phyloP scores from a whole-genome alignment of 2,797 vertebrate genomes.

The Liparis tanakae region DNA sequence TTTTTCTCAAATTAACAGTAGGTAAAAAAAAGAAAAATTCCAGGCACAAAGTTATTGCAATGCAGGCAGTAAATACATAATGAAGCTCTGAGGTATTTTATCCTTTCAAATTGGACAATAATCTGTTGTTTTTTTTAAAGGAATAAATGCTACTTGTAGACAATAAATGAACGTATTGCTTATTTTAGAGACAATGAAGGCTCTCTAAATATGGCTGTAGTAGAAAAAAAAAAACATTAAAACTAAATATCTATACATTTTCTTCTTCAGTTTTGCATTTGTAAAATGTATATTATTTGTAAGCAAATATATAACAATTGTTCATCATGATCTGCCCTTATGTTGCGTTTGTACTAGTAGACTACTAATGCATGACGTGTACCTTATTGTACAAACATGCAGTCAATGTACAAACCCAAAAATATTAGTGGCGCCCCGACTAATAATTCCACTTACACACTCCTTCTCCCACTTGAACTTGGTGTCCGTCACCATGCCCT shows the following conservation, averaged over 20 bases:
- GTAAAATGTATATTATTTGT: not conserved
- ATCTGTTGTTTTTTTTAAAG: not conserved
- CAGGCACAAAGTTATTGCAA: not conserved
- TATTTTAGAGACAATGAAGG: not conserved
- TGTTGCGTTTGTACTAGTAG: not conserved
- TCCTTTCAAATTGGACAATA: not conserved
- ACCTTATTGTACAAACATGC: not conserved
- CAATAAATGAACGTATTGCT: not conserved
- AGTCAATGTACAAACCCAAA: not conserved
- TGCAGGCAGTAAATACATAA: not conserved
- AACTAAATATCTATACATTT: not conserved
- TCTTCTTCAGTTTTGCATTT: not conserved
- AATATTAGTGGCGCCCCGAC: not conserved
- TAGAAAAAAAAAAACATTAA: not conserved
- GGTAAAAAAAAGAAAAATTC: too few species aligned
- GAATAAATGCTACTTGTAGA: not conserved
- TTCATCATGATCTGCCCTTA: not conserved
- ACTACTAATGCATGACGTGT: not conserved
- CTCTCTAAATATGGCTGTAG: not conserved
- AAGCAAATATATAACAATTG: not conserved
- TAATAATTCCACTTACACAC: slow-evolving; percentile 87
- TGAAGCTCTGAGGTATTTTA: not conserved
- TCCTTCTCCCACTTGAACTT: slow-evolving; percentile 95
- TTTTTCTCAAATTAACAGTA: not conserved
- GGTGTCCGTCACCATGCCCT: slow-evolving; percentile 90